These are phyloP conservation scores for Saturnia pavonia DNA, from an alignment of 2,888 invertebrate genomes.

Conservation along the genomic window DNA sequence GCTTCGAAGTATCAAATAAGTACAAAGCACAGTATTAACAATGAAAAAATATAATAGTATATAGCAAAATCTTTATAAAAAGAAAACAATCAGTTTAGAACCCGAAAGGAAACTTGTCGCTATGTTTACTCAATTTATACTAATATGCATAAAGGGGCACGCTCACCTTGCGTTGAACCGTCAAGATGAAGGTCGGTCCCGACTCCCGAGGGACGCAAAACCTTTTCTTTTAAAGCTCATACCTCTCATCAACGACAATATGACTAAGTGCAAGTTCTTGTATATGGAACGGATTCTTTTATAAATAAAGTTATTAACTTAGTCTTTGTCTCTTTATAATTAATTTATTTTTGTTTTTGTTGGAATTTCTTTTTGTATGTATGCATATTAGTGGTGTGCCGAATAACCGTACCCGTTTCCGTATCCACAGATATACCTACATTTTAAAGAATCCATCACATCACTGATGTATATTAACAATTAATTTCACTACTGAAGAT, in stretches of 20 bases:
- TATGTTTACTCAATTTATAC: background rate
- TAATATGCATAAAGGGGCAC: background rate
- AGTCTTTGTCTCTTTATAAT: background rate
- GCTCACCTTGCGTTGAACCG: background rate
- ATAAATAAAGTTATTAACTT: background rate
- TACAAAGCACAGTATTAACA: too few relatives aligned
- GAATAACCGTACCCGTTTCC: background rate
- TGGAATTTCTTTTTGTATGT: background rate
- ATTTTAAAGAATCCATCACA: background rate
- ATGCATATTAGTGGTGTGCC: background rate
- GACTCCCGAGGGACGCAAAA: conserved; percentile 8
- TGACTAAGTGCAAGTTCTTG: conserved; percentile 22
- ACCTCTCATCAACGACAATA: conserved; percentile 22
- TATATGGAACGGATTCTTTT: background rate
- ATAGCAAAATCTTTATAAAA: too few relatives aligned
- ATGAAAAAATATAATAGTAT: too few relatives aligned
- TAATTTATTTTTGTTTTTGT: background rate
- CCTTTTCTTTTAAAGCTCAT: conserved; percentile 16
- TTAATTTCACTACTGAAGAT: too few relatives aligned
- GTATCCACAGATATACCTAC: background rate
- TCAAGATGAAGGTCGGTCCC: conserved; percentile 8
- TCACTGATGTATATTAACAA: background rate
- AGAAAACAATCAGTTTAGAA: background rate
- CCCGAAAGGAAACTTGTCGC: background rate
- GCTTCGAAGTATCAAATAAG: too few relatives aligned